Base-by-base conservation (phyloP, 2,113 vertebrate genomes). In the Macquaria ambigua region DNA sequence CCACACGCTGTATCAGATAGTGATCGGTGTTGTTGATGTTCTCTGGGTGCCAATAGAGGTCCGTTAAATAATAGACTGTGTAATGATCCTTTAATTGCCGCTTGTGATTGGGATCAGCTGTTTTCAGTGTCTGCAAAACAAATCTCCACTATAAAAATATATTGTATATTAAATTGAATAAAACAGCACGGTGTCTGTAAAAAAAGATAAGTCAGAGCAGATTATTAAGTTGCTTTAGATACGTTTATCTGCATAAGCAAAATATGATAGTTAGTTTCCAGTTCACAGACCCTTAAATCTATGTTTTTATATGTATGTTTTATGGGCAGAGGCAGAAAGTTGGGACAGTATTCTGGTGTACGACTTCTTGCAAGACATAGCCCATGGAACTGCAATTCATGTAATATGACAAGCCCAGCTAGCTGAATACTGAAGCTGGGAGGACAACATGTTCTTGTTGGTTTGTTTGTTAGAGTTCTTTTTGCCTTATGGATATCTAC, bases 361-460 rank as follows among this genome's bases (percentile, higher is more conserved):
- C 11, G n/a, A 50, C 28, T 39, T 20, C 8, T 20, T 59, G 43
- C 77, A 7, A 15, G 34, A 79, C 56, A 58, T 14, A 55, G 31
- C 48, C 41, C 25, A 43, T 18, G 23, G 5, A 76, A 28, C 23
- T 37, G 55, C 28, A 85, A 72, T 63, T 53, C 67, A 76, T 81
- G 63, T 37, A 70, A 52, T 37, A 50, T 0, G 46, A 79, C 61
- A 28, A 72, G 43, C n/a, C 28, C 67, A 61, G 68, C 31, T 62
- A n/a, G 41, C n/a, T 23, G 1, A 31, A 48, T 70, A 70, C 78
- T 69, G 23, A 71, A 63, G 70, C 9, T 58, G 68, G 7, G 23
- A 72, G 77, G 63, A 74, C 28, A 23, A 48, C 31, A 70, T 61
- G 56, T 76, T 73, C 28, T 37, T 61, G n/a, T 56, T 78, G 25